These are phyloP conservation scores for Poecilia wingei DNA, from an alignment of 2,797 vertebrate genomes.

Conservation along the genomic window DNA sequence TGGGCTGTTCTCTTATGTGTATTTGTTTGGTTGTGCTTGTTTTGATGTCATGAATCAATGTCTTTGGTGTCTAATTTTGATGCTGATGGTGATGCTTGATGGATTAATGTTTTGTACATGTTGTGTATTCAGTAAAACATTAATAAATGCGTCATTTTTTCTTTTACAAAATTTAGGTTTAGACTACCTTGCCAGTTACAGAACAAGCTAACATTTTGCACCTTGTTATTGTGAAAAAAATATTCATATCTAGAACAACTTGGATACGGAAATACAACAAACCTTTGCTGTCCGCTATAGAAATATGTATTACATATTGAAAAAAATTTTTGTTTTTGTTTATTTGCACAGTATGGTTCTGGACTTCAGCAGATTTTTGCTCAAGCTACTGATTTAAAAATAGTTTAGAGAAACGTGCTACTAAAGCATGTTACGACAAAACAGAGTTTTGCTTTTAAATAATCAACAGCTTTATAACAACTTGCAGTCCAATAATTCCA, in stretches of 20 bases:
- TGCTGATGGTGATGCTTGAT: conserved; percentile 5
- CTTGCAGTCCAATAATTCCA: neutral
- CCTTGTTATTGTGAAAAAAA: neutral
- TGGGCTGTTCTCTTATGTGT: conserved; percentile 40
- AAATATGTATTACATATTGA: neutral
- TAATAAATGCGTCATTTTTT: neutral
- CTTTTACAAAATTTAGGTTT: neutral
- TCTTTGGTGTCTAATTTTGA: neutral
- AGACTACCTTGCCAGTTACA: neutral
- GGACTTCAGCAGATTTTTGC: neutral
- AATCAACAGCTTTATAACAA: neutral
- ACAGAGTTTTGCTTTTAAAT: neutral
- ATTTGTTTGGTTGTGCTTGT: neutral
- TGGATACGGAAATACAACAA: neutral
- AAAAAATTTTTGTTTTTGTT: neutral
- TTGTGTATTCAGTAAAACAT: neutral
- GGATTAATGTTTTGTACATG: neutral
- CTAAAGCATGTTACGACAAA: neutral
- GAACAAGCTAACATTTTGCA: neutral
- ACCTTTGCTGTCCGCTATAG: neutral
- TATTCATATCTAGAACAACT: neutral
- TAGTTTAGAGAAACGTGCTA: neutral
- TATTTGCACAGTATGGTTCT: neutral
- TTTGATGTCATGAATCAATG: neutral
- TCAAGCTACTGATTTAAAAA: neutral